phyloP scores from a whole-genome alignment of 1,140 invertebrate species.

The Ditylenchus dipsaci region DNA sequence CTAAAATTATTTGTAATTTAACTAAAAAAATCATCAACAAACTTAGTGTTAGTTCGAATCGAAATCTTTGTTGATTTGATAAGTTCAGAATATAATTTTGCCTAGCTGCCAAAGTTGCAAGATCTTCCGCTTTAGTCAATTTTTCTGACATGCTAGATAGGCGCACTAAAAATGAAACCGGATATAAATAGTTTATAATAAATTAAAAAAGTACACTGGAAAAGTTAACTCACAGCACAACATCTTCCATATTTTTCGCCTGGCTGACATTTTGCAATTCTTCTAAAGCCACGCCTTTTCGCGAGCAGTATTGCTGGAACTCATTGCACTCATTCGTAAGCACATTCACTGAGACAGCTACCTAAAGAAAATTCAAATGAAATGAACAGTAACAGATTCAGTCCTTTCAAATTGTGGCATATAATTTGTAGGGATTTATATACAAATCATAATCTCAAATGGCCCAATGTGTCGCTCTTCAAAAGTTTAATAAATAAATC shows the following conservation, averaged over 20 bases:
- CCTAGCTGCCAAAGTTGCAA: slow-evolving; percentile 25
- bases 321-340: slow-evolving; percentile 44
- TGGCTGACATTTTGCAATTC: slow-evolving; percentile 11
- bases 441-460: no score
- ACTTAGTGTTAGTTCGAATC: slow-evolving; percentile 40
- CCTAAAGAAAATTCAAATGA: no score
- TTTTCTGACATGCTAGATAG: slow-evolving; percentile 25
- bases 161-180: slow-evolving; percentile 32
- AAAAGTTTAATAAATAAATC: no score
- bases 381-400: no score
- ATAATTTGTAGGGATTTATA: no score
- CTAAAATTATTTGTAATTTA: slow-evolving; percentile 27
- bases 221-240: slow-evolving; percentile 22
- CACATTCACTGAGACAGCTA: slow-evolving; percentile 11
- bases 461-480: no score
- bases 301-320: slow-evolving; percentile 36
- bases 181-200: slow-evolving; percentile 7
- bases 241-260: slow-evolving; percentile 28
- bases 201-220: no score
- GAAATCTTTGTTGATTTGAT: slow-evolving; percentile 27
- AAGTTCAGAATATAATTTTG: slow-evolving; percentile 33
- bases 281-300: slow-evolving; percentile 30
- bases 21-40: slow-evolving; percentile 1
- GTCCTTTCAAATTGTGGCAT: no score
- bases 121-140: slow-evolving; percentile 24